Base-by-base conservation (phyloP, 2,113 vertebrate genomes). In the Cynocephalus volans region DNA sequence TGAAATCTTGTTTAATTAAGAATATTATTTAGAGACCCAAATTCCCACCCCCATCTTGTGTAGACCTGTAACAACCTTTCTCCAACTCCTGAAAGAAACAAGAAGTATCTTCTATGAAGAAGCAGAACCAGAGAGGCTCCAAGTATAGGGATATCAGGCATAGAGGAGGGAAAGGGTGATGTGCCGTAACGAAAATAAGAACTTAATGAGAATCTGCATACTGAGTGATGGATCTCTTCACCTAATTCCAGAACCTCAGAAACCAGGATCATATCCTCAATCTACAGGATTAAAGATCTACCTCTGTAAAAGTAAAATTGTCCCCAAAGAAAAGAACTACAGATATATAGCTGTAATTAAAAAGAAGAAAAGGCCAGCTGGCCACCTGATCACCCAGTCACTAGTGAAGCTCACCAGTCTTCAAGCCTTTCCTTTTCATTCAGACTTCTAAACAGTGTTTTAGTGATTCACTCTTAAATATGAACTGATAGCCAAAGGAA, bases 1-100 rank as follows among this genome's bases (percentile, higher is more conserved):
- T 87, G 75, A 77, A 58, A 60, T 72, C 48, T 18, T 65, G 3
- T 80, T 92, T 92, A 87, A 36, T 87, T 87, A 50, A 83, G 77
- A 77, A 60, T 80, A 48, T 24, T 58, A 73, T 52, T 83, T 73
- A 45, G 36, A 83, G 70, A 65, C 33, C 26, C 17, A 83, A 21
- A 88, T 88, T 79, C 28, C 13, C 52, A 21, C 6, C 52, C 10
- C 33, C 21, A 36, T 52, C 82, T 75, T 86, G 13, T 87, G 2
- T 41, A 45, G 6, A 23, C 6, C 75, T 3, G 36, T 64, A 54
- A 72, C 33, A 54, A 33, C 56, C 75, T 54, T 7, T 88, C 21
- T 26, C 79, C 23, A 11, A 80, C 50, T 56, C 83, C 54, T 88
- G 26, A 17, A n/a, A 90, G 83, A 85, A 54, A 48, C n/a, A 12